phyloP scores from a whole-genome alignment of 2,797 vertebrate genomes.

The Hipposideros larvatus region DNA sequence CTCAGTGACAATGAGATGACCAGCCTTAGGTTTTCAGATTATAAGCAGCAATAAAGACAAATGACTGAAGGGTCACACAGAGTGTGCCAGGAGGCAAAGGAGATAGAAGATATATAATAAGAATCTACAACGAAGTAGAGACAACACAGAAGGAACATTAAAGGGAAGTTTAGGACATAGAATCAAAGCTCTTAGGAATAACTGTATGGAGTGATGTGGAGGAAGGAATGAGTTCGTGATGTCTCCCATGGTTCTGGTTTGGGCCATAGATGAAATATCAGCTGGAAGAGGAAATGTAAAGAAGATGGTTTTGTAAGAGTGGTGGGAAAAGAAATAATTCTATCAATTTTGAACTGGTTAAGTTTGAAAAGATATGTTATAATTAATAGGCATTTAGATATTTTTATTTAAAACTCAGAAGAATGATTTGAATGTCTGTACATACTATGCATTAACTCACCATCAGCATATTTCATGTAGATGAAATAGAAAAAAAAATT shows the following conservation, averaged over 20 bases:
- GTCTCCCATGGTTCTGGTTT: not conserved
- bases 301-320: not conserved
- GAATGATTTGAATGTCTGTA: not conserved
- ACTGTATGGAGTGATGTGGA: not conserved
- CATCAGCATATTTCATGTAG: not conserved
- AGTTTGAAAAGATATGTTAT: not conserved
- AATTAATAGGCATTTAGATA: not conserved
- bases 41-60: not conserved
- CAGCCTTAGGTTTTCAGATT: not conserved
- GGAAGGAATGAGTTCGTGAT: not conserved
- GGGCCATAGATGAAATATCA: not conserved
- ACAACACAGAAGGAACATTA: not conserved
- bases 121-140: not conserved
- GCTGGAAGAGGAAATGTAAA: not conserved
- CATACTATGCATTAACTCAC: not conserved
- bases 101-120: not conserved
- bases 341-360: not conserved
- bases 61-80: not conserved
- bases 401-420: not conserved
- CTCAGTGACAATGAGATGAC: not conserved
- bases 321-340: not conserved
- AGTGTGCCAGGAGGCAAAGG: not conserved
- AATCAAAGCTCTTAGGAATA: not conserved
- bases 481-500: not conserved
- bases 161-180: not conserved